Percentiles rank a stretch among this genome's conserved stretches.
phyloP scores from a whole-genome alignment of 2,797 vertebrate genomes.

The Gymnoscopelus microlampas region DNA sequence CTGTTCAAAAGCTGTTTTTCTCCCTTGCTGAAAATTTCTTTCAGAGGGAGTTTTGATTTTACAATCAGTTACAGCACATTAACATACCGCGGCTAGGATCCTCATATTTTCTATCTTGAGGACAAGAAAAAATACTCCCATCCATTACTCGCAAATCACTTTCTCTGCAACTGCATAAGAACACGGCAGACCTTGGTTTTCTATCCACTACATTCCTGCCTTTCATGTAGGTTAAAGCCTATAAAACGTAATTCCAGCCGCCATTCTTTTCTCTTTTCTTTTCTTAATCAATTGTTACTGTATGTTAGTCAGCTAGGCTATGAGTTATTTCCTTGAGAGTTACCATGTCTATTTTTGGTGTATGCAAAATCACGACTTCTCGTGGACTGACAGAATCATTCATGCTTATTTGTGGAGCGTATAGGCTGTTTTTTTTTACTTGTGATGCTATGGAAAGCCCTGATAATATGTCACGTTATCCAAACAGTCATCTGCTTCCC shows the following conservation, averaged over 20 bases:
- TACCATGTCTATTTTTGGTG: too few species aligned
- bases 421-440: too few species aligned
- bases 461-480: not conserved
- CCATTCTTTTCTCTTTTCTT: too few species aligned
- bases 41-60: not conserved
- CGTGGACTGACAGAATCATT: too few species aligned
- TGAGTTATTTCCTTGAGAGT: slow-evolving; percentile 47
- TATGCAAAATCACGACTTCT: slow-evolving; percentile 1
- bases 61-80: not conserved
- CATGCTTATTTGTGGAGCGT: too few species aligned
- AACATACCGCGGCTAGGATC: slow-evolving; percentile 18
- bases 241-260: too few species aligned
- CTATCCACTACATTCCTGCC: slow-evolving; percentile 12
- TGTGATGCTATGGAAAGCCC: slow-evolving; percentile 13
- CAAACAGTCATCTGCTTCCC: slow-evolving; percentile 16
- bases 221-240: not conserved
- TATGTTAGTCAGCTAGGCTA: not conserved
- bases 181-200: too few species aligned
- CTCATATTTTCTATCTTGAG: not conserved
- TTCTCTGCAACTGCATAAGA: slow-evolving; percentile 34
- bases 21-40: slow-evolving; percentile 14
- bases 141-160: slow-evolving; percentile 25
- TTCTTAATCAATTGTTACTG: too few species aligned
- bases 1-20: slow-evolving; percentile 40
- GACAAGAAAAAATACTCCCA: slow-evolving; percentile 3